Conservation (phyloP, 2,113 vertebrate genomes). For the Hemiprocne comata region DNA sequence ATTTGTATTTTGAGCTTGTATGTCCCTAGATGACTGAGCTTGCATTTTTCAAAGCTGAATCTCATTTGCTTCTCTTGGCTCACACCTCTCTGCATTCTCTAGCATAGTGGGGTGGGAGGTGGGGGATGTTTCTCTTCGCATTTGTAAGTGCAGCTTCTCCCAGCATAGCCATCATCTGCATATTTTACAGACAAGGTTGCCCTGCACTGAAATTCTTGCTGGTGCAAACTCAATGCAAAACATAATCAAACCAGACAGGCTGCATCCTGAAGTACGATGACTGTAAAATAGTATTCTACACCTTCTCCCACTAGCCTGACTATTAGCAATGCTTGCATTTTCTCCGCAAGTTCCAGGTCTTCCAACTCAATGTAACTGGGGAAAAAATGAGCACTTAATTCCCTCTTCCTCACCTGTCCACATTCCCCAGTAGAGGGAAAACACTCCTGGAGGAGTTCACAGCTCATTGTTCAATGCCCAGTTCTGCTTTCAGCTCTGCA, state of each 20-base stretch:
- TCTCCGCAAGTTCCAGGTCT: not conserved
- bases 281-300: not conserved
- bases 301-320: not conserved
- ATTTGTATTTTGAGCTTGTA: constrained; percentile 25
- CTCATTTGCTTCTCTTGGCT: constrained; percentile 21
- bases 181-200: constrained; percentile 19
- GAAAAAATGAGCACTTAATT: not conserved
- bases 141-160: not conserved
- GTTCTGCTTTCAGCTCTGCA: not conserved
- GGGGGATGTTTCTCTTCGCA: not conserved
- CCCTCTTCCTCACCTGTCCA: not conserved
- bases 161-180: not conserved
- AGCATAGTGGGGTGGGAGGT: not conserved
- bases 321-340: not conserved
- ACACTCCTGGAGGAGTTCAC: not conserved
- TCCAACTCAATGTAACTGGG: not conserved
- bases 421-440: not conserved
- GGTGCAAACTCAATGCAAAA: not conserved
- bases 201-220: not conserved
- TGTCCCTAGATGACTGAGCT: constrained; percentile 25
- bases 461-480: not conserved
- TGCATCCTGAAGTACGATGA: not conserved
- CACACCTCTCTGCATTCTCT: not conserved
- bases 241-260: not conserved
- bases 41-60: constrained; percentile 21